Evolutionary conservation across 2,888 invertebrate species (phyloP).

Genomic region (Drosophila prolongata): DNA sequence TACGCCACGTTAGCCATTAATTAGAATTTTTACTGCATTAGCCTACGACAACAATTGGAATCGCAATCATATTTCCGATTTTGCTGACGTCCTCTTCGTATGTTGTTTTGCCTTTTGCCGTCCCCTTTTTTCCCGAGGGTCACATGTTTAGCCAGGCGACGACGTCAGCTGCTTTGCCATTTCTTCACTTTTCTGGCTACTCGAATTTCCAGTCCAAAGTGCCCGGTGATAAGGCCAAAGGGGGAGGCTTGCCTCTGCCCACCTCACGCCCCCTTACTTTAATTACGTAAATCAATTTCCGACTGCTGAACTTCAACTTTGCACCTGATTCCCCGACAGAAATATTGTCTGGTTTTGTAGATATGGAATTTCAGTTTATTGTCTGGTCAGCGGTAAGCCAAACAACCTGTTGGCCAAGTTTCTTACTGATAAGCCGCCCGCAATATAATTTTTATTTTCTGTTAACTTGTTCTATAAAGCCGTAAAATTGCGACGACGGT

Average conservation of each 20-base stretch:
- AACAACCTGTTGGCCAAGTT: constrained; percentile 35
- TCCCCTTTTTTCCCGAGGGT: constrained; percentile 29
- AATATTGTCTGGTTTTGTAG: constrained; percentile 1
- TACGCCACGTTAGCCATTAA: constrained; percentile 56
- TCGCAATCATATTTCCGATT: constrained; percentile 33
- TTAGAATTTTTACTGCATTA: constrained; percentile 53
- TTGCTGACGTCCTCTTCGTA: constrained; percentile 31
- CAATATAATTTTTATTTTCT: constrained; percentile 35
- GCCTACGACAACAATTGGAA: constrained; percentile 69
- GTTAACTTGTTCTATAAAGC: constrained; percentile 32
- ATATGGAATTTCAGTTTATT: constrained; percentile 41
- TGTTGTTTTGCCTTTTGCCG: constrained; percentile 15
- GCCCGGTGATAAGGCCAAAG: constrained; percentile 30
- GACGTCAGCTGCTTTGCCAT: constrained; percentile 17
- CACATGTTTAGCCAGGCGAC: constrained; percentile 71
- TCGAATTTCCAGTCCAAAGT: constrained; percentile 42
- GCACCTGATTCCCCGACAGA: constrained; percentile 4
- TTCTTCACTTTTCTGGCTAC: constrained; percentile 19
- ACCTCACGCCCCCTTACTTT: not conserved
- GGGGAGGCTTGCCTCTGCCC: constrained; percentile 1
- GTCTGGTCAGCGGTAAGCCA: constrained; percentile 25
- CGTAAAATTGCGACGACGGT: constrained; percentile 4
- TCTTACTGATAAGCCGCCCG: constrained; percentile 33
- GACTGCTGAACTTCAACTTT: constrained; percentile 30
- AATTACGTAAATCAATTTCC: constrained; percentile 39